A percentile compares a stretch with the other conserved stretches of the same genome.
phyloP scores from a whole-genome alignment of 1,140 invertebrate species.

The Leptonema lineaticorne region DNA sequence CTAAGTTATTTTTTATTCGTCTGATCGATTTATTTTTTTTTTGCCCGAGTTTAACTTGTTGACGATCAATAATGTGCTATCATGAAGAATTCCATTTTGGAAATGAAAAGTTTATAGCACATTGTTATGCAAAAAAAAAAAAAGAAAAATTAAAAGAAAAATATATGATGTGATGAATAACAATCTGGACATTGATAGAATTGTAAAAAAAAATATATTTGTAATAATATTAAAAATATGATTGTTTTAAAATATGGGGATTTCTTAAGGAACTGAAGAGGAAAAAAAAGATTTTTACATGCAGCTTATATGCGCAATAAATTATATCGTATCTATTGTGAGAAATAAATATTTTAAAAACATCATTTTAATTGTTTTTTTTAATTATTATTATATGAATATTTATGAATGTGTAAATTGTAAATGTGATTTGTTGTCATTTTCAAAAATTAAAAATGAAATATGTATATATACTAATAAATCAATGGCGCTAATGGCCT shows the following conservation, averaged over 20 bases:
- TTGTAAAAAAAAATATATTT: too few relatives aligned
- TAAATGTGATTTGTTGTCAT: too few relatives aligned
- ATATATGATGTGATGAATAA: neutral
- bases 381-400: neutral
- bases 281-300: constrained; percentile 12
- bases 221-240: constrained; percentile 9
- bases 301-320: constrained; percentile 17
- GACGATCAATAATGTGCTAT: neutral
- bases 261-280: constrained; percentile 10
- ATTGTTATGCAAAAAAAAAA: constrained; percentile 15
- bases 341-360: constrained; percentile 19
- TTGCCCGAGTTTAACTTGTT: neutral
- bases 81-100: constrained; percentile 5
- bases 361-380: neutral
- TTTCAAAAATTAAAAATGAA: too few relatives aligned
- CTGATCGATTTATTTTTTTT: too few relatives aligned
- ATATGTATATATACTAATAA: too few relatives aligned
- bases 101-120: constrained; percentile 15
- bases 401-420: too few relatives aligned
- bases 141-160: too few relatives aligned
- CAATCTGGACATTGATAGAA: neutral
- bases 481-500: too few relatives aligned
- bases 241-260: constrained; percentile 1
- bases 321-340: constrained; percentile 11
- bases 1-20: too few relatives aligned